phyloP scores from a whole-genome alignment of 2,797 vertebrate species.

The Pipistrellus pygmaeus region DNA sequence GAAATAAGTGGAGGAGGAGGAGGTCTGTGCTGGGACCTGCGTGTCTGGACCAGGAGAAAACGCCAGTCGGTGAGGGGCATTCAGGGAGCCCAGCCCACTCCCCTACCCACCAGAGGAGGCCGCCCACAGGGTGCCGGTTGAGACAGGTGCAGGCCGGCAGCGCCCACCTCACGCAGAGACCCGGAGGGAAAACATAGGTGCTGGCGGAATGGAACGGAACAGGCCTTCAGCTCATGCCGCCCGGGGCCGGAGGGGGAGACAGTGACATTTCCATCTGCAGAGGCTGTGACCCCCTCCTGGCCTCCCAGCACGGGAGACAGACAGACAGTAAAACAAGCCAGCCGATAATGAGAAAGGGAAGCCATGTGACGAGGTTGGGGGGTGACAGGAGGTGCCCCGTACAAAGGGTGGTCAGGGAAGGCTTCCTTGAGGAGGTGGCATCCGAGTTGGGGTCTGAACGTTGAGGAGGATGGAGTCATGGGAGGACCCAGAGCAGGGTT shows the following conservation, averaged over 20 bases:
- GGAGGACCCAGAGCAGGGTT: neutral
- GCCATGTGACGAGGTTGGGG: neutral
- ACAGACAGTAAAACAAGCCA: neutral
- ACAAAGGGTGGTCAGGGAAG: neutral
- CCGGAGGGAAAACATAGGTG: neutral
- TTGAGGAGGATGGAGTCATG: neutral
- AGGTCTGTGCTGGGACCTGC: neutral
- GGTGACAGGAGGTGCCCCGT: neutral
- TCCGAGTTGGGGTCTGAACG: neutral
- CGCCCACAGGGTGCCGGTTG: neutral
- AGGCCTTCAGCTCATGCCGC: constrained; percentile 37
- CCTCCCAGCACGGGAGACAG: neutral
- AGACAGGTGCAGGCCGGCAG: neutral
- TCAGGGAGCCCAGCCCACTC: neutral
- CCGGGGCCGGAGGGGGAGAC: neutral
- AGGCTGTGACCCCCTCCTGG: neutral
- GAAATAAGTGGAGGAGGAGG: neutral
- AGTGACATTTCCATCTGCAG: constrained; percentile 28
- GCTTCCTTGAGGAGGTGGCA: neutral
- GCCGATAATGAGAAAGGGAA: neutral
- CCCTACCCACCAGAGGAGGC: accelerated
- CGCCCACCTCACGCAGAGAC: neutral
- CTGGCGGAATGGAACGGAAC: constrained; percentile 56
- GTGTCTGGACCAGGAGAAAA: neutral
- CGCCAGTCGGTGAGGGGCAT: accelerated